Conservation (phyloP, 2,888 invertebrate genomes). For the Crematogaster levior region DNA sequence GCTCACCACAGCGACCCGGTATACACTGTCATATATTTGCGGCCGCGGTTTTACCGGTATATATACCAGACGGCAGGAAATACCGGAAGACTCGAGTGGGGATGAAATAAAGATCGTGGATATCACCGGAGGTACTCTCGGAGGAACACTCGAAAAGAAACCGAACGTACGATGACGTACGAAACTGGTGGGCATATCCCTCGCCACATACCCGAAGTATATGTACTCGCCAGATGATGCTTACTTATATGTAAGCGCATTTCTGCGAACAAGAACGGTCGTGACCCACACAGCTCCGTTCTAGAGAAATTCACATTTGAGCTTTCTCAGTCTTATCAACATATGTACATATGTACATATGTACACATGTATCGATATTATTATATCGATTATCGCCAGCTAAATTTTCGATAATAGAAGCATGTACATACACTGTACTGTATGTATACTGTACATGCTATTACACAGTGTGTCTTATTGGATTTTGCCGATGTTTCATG, state of each 20-base stretch:
- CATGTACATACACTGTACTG: not conserved
- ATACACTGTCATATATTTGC: constrained; percentile 83
- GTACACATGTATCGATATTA: constrained; percentile 9
- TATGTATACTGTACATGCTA: too few species aligned
- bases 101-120: constrained; percentile 68
- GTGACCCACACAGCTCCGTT: constrained; percentile 74
- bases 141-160: constrained; percentile 22
- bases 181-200: constrained; percentile 8
- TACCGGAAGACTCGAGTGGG: constrained; percentile 75
- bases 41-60: constrained; percentile 78
- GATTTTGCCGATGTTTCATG: not conserved
- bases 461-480: too few species aligned
- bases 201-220: not conserved
- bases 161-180: constrained; percentile 12
- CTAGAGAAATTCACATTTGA: constrained; percentile 80
- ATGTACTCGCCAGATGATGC: not conserved
- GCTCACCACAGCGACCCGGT: constrained; percentile 56
- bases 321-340: constrained; percentile 63
- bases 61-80: constrained; percentile 78
- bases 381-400: not conserved
- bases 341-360: too few species aligned
- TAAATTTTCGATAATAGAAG: not conserved
- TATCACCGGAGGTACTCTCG: constrained; percentile 38
- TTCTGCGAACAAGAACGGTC: constrained; percentile 63
- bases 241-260: not conserved